Evolutionary conservation across 2,797 vertebrate species (phyloP).

Genomic region (Acanthurus tractus): DNA sequence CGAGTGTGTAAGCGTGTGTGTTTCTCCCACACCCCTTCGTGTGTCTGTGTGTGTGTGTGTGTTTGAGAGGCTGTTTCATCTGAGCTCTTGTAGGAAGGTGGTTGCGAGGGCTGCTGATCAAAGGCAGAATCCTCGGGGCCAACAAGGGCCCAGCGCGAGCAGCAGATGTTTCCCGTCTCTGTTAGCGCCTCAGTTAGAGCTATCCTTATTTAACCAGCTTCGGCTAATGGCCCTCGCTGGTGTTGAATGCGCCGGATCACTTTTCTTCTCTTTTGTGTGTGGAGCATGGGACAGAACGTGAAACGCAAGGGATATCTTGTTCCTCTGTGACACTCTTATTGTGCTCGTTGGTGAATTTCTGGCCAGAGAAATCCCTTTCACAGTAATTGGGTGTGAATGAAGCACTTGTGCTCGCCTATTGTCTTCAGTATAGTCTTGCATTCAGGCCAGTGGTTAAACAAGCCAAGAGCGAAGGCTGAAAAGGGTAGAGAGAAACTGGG

Average conservation of each 20-base stretch:
- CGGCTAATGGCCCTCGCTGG: constrained; percentile 70
- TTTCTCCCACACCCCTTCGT: neutral
- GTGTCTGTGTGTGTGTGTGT: constrained; percentile 16
- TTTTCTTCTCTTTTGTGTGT: constrained; percentile 73
- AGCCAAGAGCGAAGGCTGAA: constrained; percentile 56
- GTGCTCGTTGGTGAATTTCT: constrained; percentile 70
- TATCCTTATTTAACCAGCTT: constrained; percentile 75
- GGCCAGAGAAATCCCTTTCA: constrained; percentile 71
- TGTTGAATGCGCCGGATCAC: constrained; percentile 68
- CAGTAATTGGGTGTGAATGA: constrained; percentile 81
- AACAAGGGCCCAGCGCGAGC: constrained; percentile 48
- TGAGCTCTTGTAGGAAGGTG: constrained; percentile 55
- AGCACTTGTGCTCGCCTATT: constrained; percentile 74
- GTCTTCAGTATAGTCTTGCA: constrained; percentile 66
- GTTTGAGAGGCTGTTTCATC: constrained; percentile 56
- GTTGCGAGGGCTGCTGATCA: constrained; percentile 68
- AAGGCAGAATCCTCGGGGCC: constrained; percentile 69
- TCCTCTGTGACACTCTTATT: constrained; percentile 72
- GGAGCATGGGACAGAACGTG: constrained; percentile 61
- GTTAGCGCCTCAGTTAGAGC: constrained; percentile 59
- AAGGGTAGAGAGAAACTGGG: constrained; percentile 18
- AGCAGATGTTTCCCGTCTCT: constrained; percentile 78
- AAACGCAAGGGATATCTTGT: constrained; percentile 74
- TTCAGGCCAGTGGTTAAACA: constrained; percentile 69
- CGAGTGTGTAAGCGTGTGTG: neutral